Evolutionary conservation across 2,113 vertebrate genomes (phyloP), one percentile per base, ranked within the genome.

Genomic region (Silurus asotus): DNA sequence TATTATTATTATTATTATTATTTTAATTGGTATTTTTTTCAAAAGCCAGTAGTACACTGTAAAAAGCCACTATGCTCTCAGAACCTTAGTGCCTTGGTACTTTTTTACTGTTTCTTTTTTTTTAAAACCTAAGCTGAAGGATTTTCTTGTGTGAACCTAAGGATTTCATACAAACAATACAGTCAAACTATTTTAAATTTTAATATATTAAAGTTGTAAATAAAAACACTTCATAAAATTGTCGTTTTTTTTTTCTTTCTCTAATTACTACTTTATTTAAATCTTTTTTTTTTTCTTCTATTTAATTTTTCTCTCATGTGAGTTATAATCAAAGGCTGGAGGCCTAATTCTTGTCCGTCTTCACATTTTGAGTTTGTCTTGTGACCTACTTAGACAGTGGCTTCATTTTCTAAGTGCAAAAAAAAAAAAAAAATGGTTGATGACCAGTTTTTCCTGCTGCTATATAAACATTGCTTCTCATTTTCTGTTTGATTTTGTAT

Each of bases 131-230:
- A 17, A 53, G 17, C 48, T 51, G 79, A 79, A 86, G 72, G 64
- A 86, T 62, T 15, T 61, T 64, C 51, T 25, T 61, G 37, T 88
- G 20, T 28, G 5, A 58, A 17, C 8, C 17, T 81, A 85, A 89
- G 55, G 0, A 69, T 55, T 45, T 72, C 3, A 20, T 83, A 81
- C 5, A 59, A 70, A 82, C 55, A 77, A 67, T 86, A 28, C 58
- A 51, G 5, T 37, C 7, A 5, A 14, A 0, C 5, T 72, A 53
- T 65, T 84, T 84, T 88, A 80, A 7, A 85, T 82, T 89, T 48
- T 74, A 89, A 92, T 84, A 78, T 90, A 90, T 90, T 90, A 91
- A 90, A 82, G 84, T 81, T 90, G 88, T 92, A 88, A 93, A 91
- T 88, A 87, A 78, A 84, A 53, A 10, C 20, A 8, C 5, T 69